Percentiles rank a stretch among this genome's conserved stretches.
Evolutionary conservation across 1,140 invertebrate genomes (phyloP).

Genomic region (Antheraea mylitta): DNA sequence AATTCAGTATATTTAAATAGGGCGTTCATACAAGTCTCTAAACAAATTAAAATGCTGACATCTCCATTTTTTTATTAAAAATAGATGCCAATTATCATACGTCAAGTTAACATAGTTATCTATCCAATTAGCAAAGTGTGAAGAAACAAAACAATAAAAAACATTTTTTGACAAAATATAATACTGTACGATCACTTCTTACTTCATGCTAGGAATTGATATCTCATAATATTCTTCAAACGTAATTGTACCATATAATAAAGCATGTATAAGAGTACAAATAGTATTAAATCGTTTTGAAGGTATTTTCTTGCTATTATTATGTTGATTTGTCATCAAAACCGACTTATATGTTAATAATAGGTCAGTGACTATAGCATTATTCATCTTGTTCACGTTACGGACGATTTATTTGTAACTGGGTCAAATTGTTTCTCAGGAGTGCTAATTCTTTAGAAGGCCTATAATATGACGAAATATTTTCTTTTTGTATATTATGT

Average conservation of each 20-base stretch:
- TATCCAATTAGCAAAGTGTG: too few species aligned
- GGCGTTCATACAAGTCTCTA: neutral
- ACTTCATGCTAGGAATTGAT: too few species aligned
- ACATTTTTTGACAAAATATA: too few species aligned
- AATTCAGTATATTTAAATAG: conserved; percentile 43
- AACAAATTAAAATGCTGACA: neutral
- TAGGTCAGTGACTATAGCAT: conserved; percentile 1
- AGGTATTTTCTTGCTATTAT: neutral
- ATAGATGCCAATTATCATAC: too few species aligned
- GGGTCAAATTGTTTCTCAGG: neutral
- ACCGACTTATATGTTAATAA: neutral
- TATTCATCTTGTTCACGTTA: conserved; percentile 8
- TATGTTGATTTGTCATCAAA: neutral
- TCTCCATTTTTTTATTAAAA: neutral
- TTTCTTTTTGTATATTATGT: neutral
- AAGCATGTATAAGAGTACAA: neutral
- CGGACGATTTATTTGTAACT: neutral
- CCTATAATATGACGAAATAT: neutral
- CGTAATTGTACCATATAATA: too few species aligned
- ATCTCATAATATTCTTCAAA: too few species aligned
- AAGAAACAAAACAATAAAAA: too few species aligned
- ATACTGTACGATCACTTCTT: too few species aligned
- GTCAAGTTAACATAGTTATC: too few species aligned
- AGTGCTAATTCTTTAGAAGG: neutral
- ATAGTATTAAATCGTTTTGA: neutral